Conservation (phyloP, 2,113 vertebrate genomes). For the human (Homo sapiens) region DNA sequence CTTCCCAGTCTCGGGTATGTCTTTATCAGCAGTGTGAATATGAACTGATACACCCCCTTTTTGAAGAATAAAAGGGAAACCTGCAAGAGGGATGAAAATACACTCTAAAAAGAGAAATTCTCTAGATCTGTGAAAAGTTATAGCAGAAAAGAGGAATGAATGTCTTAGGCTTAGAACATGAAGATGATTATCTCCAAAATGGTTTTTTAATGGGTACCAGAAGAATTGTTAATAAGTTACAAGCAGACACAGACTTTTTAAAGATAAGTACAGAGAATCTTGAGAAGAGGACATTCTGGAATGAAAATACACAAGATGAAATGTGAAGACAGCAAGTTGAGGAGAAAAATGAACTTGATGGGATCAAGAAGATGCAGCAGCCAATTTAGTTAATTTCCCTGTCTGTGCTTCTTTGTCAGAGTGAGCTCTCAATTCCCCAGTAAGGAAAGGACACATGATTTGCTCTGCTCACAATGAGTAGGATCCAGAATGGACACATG, state of each 20-base stretch:
- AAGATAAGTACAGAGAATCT: not conserved
- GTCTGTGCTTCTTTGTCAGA: no score
- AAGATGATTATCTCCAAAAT: constrained; percentile 44
- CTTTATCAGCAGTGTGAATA: no score
- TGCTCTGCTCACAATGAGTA: not conserved
- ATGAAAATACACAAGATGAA: constrained; percentile 6
- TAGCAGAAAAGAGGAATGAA: not conserved
- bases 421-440: not conserved
- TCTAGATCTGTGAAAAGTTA: not conserved
- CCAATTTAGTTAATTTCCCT: not conserved
- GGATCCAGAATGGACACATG: not conserved
- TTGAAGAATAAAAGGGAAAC: not conserved
- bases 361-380: not conserved
- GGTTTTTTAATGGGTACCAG: not conserved
- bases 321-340: not conserved
- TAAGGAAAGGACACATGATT: not conserved
- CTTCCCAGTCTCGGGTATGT: no score
- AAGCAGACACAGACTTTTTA: not conserved
- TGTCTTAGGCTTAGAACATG: not conserved
- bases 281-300: constrained; percentile 35
- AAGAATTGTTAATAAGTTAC: constrained; percentile 50
- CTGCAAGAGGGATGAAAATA: not conserved
- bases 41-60: not conserved
- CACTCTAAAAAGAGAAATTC: not conserved
- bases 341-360: not conserved